These are phyloP conservation scores for Ylistrum balloti DNA, from an alignment of 1,140 invertebrate species.

Conservation along the genomic window DNA sequence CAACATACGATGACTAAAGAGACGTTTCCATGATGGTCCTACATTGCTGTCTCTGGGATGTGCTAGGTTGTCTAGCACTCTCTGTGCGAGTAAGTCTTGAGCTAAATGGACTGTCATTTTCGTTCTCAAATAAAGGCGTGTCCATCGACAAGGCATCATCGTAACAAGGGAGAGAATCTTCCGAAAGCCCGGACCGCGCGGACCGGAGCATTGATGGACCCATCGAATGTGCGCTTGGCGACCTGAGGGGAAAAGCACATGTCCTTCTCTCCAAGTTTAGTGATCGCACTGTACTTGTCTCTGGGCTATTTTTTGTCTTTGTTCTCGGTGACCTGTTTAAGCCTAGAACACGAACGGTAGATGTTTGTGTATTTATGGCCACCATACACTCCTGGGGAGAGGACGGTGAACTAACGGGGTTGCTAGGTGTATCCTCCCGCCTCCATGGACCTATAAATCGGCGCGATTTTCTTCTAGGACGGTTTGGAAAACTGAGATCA, in stretches of 20 bases:
- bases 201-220: neutral
- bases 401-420: conserved; percentile 30
- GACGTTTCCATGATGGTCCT: conserved; percentile 8
- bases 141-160: conserved; percentile 32
- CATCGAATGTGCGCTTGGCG: neutral
- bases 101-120: conserved; percentile 33
- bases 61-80: neutral
- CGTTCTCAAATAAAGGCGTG: conserved; percentile 25
- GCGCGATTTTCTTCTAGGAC: conserved; percentile 44
- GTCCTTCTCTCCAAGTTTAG: neutral
- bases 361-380: conserved; percentile 52
- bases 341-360: conserved; percentile 48
- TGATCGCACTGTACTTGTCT: conserved; percentile 5
- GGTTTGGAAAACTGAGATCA: conserved; percentile 60
- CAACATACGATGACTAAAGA: neutral
- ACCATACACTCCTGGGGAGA: conserved; percentile 56
- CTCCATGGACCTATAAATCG: conserved; percentile 50
- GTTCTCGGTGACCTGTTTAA: conserved; percentile 13
- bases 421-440: conserved; percentile 37
- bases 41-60: neutral
- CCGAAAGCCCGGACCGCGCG: neutral
- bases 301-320: neutral
- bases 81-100: neutral
- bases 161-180: neutral
- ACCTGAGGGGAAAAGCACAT: neutral